Evolutionary conservation across 2,797 vertebrate genomes (phyloP).

Genomic region (Hybognathus amarus): DNA sequence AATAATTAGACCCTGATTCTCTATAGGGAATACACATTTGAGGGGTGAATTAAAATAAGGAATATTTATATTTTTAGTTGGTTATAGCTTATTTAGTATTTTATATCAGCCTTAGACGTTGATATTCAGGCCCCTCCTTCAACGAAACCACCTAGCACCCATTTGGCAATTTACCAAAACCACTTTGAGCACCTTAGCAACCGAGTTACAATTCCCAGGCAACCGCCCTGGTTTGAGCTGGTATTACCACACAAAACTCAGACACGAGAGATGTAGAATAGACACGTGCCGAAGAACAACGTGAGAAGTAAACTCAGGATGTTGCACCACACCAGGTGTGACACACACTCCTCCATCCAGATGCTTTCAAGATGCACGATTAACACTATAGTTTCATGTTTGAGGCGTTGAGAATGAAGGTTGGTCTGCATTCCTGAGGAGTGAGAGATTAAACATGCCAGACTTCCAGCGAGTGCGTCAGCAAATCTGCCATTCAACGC

Average conservation of each 20-base stretch:
- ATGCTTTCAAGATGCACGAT: conserved; percentile 47
- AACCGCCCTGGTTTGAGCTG: not conserved
- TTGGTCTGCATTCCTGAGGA: conserved; percentile 64
- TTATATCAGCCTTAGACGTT: not conserved
- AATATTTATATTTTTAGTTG: not conserved
- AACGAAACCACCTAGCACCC: not conserved
- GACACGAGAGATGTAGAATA: not conserved
- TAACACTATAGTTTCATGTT: conserved; percentile 43
- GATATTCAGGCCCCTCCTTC: not conserved
- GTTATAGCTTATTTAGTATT: not conserved
- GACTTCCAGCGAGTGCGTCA: conserved; percentile 26
- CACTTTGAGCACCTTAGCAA: not conserved
- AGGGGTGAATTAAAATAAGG: not conserved
- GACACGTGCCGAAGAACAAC: not conserved
- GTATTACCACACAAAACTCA: not conserved
- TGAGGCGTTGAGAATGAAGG: conserved; percentile 45
- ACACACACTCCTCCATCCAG: conserved; percentile 50
- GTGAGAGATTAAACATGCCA: conserved; percentile 49
- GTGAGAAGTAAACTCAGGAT: conserved; percentile 12
- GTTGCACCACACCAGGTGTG: conserved; percentile 50
- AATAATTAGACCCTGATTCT: not conserved
- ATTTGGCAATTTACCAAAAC: not conserved
- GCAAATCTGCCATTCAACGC: not conserved
- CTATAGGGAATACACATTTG: not conserved
- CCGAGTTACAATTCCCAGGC: not conserved